Conservation (phyloP, 2,797 vertebrate species). For the Myoxocephalus aenaeus region DNA sequence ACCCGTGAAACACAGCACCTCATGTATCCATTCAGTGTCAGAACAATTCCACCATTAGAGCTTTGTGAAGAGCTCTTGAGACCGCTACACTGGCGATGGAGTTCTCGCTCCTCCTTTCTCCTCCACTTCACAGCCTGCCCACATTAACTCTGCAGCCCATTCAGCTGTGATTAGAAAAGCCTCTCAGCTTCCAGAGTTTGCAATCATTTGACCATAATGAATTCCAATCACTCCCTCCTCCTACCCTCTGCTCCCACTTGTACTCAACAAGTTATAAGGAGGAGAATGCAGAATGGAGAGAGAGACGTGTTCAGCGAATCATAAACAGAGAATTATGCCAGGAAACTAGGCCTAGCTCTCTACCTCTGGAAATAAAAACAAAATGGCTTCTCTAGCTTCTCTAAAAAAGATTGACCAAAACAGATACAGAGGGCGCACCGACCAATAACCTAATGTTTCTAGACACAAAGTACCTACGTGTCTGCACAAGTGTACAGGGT, state of each 20-base stretch:
- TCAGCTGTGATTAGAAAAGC: constrained; percentile 87
- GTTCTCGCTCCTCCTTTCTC: constrained; percentile 72
- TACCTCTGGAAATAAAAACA: too few species aligned
- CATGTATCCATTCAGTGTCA: constrained; percentile 76
- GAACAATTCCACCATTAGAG: constrained; percentile 79
- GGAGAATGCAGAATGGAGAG: constrained; percentile 63
- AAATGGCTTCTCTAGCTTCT: too few species aligned
- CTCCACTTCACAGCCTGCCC: constrained; percentile 76
- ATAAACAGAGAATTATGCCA: constrained; percentile 22
- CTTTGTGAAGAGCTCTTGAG: constrained; percentile 75
- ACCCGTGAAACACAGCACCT: constrained; percentile 59
- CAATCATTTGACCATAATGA: constrained; percentile 89
- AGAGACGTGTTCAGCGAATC: constrained; percentile 55
- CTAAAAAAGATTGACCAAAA: too few species aligned
- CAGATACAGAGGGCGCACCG: too few species aligned
- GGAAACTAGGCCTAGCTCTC: too few species aligned
- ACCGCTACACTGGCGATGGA: constrained; percentile 65
- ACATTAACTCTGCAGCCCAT: constrained; percentile 81
- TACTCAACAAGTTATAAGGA: constrained; percentile 74
- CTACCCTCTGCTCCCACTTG: constrained; percentile 77
- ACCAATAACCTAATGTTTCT: too few species aligned
- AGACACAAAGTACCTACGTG: too few species aligned
- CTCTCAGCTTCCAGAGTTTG: constrained; percentile 83
- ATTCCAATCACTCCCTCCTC: constrained; percentile 83
- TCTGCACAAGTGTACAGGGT: too few species aligned